Evolutionary conservation across 2,797 vertebrate genomes (phyloP), one percentile per base, ranked within the genome.

Genomic region (Tolypeutes matacus): DNA sequence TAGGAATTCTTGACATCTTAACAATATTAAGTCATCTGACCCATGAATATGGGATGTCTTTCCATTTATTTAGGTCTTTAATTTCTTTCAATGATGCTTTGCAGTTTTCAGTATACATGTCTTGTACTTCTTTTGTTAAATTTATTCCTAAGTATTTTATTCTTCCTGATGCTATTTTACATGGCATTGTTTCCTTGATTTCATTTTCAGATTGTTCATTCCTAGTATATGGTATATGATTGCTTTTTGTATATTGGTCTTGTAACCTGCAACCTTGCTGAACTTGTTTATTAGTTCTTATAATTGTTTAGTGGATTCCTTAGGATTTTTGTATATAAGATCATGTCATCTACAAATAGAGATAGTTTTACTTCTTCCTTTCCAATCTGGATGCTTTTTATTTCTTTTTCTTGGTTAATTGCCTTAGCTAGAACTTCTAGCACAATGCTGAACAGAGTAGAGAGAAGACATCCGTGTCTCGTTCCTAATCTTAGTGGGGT

Each of bases 51-150:
- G 36, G 31, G 21, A 49, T 83, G 36, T 64, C 23, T 65, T 72
- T 72, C 27, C 46, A 65, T 34, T 56, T 89, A 89, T 76, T 83
- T 82, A 75, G 64, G 85, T 82, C 65, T 51, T 67, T 83, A 65
- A 88, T 89, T 88, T 90, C 51, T 53, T 92, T 92, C 62, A 88
- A 6, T 12, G n/a, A 91, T 86, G 36, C 46, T 73, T 81, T 81
- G 23, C 87, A 75, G 49, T 60, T 87, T 75, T 36, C 27, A 49
- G 36, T 65, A 23, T 86, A 65, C 23, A 65, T 65, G 25, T 81
- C 17, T 88, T 76, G 53, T 3, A 60, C 10, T 91, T 85, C 36
- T 80, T 92, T 84, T 84, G 34, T 85, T 89, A 34, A 73, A 58
- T 80, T 70, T 46, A 49, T 75, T 94, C 65, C 49, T 75, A 91